Percentiles rank a stretch among this genome's conserved stretches.
Conservation (phyloP, 2,113 vertebrate genomes). For the Catagonus wagneri region DNA sequence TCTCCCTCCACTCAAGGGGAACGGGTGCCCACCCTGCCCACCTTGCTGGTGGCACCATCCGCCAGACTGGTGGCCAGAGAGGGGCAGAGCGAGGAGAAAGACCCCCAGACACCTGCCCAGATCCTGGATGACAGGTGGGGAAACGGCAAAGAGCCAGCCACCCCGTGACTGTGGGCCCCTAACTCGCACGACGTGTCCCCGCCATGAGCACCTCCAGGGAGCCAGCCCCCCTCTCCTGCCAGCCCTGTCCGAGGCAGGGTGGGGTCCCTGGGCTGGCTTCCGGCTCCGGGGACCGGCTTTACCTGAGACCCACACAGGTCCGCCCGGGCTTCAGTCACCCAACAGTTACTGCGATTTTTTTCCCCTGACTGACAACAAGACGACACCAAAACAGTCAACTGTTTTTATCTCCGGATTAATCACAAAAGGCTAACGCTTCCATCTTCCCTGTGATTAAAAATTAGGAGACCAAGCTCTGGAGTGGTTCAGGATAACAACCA, state of each 20-base stretch:
- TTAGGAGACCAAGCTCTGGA: conserved; percentile 83
- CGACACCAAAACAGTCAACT: conserved; percentile 76
- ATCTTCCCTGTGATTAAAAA: conserved; percentile 85
- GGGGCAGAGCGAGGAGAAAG: background rate
- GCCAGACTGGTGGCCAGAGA: background rate
- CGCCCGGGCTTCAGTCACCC: background rate
- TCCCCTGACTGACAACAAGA: conserved; percentile 66
- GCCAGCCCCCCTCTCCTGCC: too few relatives aligned
- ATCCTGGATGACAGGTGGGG: background rate
- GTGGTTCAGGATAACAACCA: conserved; percentile 79
- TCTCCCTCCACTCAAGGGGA: background rate
- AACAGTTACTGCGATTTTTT: conserved; percentile 66
- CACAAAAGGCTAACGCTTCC: conserved; percentile 80
- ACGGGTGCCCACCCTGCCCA: background rate
- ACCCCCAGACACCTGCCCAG: background rate
- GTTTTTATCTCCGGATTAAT: conserved; percentile 87
- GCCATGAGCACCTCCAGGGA: rapidly evolving
- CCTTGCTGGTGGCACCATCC: background rate
- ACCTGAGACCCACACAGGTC: background rate
- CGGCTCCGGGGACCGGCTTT: background rate
- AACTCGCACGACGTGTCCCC: rapidly evolving
- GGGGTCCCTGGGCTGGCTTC: rapidly evolving
- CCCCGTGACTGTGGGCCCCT: rapidly evolving
- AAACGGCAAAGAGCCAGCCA: too few relatives aligned
- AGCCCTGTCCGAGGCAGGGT: background rate